Percentiles rank a stretch among this genome's conserved stretches.
These are phyloP conservation scores for Dascyllus trimaculatus DNA, from an alignment of 2,113 vertebrate genomes.

Conservation along the genomic window DNA sequence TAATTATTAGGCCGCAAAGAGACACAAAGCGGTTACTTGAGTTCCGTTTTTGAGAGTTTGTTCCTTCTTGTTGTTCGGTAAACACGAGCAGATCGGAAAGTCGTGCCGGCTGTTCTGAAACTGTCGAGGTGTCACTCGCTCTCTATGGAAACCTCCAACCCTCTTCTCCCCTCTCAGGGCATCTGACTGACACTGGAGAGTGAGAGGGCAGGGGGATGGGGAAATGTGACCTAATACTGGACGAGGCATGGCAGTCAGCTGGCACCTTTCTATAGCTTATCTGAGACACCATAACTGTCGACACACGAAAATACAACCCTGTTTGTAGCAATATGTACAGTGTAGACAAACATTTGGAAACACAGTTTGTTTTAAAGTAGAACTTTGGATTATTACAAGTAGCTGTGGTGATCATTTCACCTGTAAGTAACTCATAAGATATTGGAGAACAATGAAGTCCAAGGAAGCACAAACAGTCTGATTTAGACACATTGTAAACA, in stretches of 20 bases:
- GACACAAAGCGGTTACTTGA: not conserved
- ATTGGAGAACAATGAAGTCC: not conserved
- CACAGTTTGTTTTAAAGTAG: not conserved
- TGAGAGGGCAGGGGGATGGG: conserved; percentile 3
- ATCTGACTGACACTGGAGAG: conserved; percentile 47
- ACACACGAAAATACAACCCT: conserved; percentile 7
- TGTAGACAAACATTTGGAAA: fast-evolving
- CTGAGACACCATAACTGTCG: conserved; percentile 7
- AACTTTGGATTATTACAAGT: not conserved
- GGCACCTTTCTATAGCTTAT: conserved; percentile 28
- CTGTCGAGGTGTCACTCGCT: conserved; percentile 17
- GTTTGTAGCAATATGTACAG: not conserved
- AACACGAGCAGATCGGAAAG: not conserved
- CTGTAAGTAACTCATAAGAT: not conserved
- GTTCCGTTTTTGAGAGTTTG: not conserved
- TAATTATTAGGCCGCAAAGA: conserved; percentile 6
- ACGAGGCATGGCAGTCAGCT: conserved; percentile 23
- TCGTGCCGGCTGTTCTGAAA: conserved; percentile 20
- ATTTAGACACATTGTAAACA: too few species aligned
- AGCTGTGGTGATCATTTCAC: not conserved
- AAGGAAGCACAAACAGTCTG: too few species aligned
- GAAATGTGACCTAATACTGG: conserved; percentile 51
- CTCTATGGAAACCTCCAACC: conserved; percentile 46
- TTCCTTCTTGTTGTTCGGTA: not conserved
- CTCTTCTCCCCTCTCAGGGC: conserved; percentile 18